phyloP scores from a whole-genome alignment of 2,797 vertebrate genomes.

The Spondyliosoma cantharus region DNA sequence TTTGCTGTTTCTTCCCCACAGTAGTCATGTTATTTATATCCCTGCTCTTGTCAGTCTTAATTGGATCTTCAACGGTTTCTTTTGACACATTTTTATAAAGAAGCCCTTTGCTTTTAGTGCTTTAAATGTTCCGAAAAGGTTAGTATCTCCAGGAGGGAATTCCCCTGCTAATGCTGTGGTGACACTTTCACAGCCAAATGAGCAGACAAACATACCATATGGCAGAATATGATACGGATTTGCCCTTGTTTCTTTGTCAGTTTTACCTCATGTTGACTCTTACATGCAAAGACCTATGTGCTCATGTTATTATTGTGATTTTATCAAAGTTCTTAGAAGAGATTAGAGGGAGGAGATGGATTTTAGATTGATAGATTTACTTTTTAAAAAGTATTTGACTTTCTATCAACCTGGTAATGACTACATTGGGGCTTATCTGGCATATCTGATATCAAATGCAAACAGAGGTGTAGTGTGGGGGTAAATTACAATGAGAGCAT shows the following conservation, averaged over 20 bases:
- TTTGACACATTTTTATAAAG: conserved; percentile 47
- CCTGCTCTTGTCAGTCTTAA: conserved; percentile 28
- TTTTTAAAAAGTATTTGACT: conserved; percentile 80
- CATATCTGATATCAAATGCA: conserved; percentile 74
- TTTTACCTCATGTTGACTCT: conserved; percentile 75
- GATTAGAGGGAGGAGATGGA: conserved; percentile 18
- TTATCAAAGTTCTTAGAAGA: conserved; percentile 35
- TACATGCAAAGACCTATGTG: conserved; percentile 47
- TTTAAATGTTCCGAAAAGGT: conserved; percentile 33
- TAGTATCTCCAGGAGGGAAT: conserved; percentile 26
- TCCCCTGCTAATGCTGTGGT: background rate
- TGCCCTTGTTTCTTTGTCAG: conserved; percentile 67
- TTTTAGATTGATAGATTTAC: conserved; percentile 28
- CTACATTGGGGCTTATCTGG: conserved; percentile 66
- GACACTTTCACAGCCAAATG: conserved; percentile 53
- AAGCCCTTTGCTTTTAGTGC: conserved; percentile 14
- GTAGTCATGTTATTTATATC: conserved; percentile 36
- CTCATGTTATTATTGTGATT: conserved; percentile 8
- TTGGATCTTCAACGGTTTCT: conserved; percentile 34
- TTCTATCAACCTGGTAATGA: conserved; percentile 76
- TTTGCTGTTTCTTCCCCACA: background rate
- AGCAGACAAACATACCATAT: background rate
- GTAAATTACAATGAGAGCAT: conserved; percentile 65
- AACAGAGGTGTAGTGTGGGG: conserved; percentile 61
- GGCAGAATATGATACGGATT: background rate